Evolutionary conservation across 2,113 vertebrate species (phyloP), one percentile per base, ranked within the genome.

Genomic region (Gavia stellata): DNA sequence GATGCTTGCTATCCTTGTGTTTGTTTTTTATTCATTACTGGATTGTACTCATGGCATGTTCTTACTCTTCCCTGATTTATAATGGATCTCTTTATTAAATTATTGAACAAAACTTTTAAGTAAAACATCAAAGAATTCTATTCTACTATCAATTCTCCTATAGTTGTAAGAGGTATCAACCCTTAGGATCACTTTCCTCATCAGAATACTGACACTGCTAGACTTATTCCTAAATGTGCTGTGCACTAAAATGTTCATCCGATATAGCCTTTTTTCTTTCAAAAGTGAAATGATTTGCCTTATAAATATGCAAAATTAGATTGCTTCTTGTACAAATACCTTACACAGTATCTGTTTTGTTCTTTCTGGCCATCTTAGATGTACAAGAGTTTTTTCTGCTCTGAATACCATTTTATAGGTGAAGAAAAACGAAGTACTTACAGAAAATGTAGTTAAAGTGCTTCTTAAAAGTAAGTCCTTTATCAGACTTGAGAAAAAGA

Each of bases 21-120:
- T 92, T 83, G 75, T 9, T 83, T 94, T 94, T 93, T 74, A 77
- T 72, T 75, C 85, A 49, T 84, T 81, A 87, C 55, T 96, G 85
- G 65, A 82, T 96, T 95, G 86, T 94, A 95, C 58, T 94, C 63
- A 16, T 84, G 63, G 70, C 80, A 89, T 34, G 63, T 93, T 96
- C 93, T 81, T 91, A 89, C 87, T 88, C 84, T 84, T 96, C 96
- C 62, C 52, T 94, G 81, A 80, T 95, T 93, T 96, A 96, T 96
- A 96, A 97, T 93, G 74, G 90, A 94, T 94, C 86, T 95, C 93
- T 93, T 97, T 96, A 92, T 77, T 98, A 96, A 97, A 97, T 97
- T 96, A 97, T 96, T 97, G 95, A 98, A 90, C 80, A 95, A 93
- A 96, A 92, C 50, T 88, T 81, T 97, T 96, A 96, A 96, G 98